phyloP scores from a whole-genome alignment of 37 sponge, comb jelly and placozoan genomes.

The Agelas oroides region DNA sequence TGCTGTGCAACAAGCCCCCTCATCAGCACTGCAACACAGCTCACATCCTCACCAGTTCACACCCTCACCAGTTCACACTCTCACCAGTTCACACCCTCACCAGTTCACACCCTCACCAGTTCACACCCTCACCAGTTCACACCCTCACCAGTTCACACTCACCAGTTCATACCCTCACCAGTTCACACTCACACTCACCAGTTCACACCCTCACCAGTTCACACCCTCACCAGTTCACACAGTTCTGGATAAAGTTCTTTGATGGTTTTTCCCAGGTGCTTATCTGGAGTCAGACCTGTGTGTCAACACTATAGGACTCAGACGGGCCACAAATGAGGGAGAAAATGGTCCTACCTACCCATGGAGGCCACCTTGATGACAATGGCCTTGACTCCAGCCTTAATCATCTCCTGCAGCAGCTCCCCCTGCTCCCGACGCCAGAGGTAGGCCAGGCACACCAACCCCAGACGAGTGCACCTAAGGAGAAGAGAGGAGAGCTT shows the following conservation, averaged over 20 bases:
- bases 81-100: conserved; percentile 41
- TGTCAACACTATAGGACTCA: not conserved
- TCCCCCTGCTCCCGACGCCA: conserved; percentile 91
- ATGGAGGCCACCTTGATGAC: conserved; percentile 92
- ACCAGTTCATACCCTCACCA: too few relatives aligned
- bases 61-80: conserved; percentile 64
- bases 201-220: too few relatives aligned
- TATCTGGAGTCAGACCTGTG: conserved; percentile 71
- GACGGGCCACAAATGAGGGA: not conserved
- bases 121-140: conserved; percentile 59
- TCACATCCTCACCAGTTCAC: too few relatives aligned
- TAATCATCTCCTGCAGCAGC: conserved; percentile 92
- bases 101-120: conserved; percentile 48
- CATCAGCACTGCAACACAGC: too few relatives aligned
- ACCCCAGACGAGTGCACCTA: conserved; percentile 90
- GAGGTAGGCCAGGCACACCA: conserved; percentile 89
- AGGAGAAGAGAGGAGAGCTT: too few relatives aligned
- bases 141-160: conserved; percentile 64
- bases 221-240: conserved; percentile 60
- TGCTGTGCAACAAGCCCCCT: conserved; percentile 33
- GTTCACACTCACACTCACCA: too few relatives aligned
- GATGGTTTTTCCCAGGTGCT: conserved; percentile 77
- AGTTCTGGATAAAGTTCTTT: conserved; percentile 73
- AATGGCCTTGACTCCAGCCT: conserved; percentile 73
- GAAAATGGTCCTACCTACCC: too few relatives aligned